Conservation (phyloP, 1,140 invertebrate species). For the Elysia chlorotica region DNA sequence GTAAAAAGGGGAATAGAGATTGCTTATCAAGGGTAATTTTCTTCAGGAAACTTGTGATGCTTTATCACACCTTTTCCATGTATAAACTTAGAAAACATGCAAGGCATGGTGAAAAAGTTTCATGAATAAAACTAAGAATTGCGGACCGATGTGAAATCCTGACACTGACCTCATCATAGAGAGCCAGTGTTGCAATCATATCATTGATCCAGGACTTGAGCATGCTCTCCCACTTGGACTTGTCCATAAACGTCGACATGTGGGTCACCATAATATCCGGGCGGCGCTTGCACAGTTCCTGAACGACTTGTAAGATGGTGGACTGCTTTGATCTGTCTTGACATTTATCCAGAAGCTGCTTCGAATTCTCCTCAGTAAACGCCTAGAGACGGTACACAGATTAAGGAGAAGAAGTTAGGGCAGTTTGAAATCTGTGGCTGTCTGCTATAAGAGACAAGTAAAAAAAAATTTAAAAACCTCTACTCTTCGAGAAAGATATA, state of each 20-base stretch:
- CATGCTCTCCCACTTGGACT: background rate
- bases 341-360: slow-evolving; percentile 7
- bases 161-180: slow-evolving; percentile 16
- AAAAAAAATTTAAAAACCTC: background rate
- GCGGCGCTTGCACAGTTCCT: slow-evolving; percentile 15
- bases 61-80: background rate
- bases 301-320: background rate
- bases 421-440: too few species aligned
- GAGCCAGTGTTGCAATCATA: slow-evolving; percentile 6
- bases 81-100: background rate
- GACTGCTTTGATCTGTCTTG: slow-evolving; percentile 3
- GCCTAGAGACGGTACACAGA: background rate
- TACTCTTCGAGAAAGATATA: background rate
- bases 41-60: background rate
- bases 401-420: too few species aligned
- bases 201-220: background rate
- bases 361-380: slow-evolving; percentile 17
- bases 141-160: too few species aligned
- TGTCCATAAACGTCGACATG: slow-evolving; percentile 13
- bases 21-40: background rate
- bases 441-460: too few species aligned
- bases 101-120: background rate
- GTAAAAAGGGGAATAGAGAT: background rate
- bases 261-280: slow-evolving; percentile 13
- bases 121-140: background rate